phyloP scores from a whole-genome alignment of 2,888 invertebrate species.

The Cepaea hortensis region DNA sequence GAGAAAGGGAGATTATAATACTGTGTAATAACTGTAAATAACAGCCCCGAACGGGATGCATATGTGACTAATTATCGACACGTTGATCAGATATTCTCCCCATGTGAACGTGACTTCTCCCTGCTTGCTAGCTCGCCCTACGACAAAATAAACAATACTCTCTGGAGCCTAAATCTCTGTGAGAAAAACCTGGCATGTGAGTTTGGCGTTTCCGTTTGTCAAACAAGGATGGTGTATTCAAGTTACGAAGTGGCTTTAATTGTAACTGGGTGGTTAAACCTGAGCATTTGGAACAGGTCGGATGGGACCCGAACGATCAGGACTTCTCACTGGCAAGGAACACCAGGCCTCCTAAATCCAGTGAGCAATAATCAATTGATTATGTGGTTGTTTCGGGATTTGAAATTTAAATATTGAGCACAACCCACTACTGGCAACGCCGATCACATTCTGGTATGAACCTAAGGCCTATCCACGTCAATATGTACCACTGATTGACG shows the following conservation, averaged over 20 bases:
- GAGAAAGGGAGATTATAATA: background rate
- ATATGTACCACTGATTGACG: too few relatives aligned
- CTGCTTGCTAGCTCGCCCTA: background rate
- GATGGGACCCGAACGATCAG: too few relatives aligned
- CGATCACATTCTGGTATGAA: too few relatives aligned
- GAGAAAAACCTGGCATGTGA: background rate
- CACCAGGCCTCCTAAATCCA: too few relatives aligned
- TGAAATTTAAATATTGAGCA: too few relatives aligned
- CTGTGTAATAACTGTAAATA: constrained; percentile 27
- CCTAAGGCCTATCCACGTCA: too few relatives aligned
- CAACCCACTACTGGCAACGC: too few relatives aligned
- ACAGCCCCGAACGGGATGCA: background rate
- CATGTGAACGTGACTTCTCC: background rate
- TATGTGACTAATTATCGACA: constrained; percentile 12
- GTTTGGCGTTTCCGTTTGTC: background rate
- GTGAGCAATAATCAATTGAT: too few relatives aligned
- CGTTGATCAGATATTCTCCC: constrained; percentile 25
- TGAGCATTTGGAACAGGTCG: too few relatives aligned
- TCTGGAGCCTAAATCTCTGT: background rate
- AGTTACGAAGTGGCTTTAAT: background rate
- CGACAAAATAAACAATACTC: background rate
- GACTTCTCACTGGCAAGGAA: too few relatives aligned
- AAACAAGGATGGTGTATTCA: background rate
- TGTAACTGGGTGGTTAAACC: background rate
- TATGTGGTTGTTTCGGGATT: too few relatives aligned